Conservation (phyloP, 2,113 vertebrate species). For the Tetrao urogallus region DNA sequence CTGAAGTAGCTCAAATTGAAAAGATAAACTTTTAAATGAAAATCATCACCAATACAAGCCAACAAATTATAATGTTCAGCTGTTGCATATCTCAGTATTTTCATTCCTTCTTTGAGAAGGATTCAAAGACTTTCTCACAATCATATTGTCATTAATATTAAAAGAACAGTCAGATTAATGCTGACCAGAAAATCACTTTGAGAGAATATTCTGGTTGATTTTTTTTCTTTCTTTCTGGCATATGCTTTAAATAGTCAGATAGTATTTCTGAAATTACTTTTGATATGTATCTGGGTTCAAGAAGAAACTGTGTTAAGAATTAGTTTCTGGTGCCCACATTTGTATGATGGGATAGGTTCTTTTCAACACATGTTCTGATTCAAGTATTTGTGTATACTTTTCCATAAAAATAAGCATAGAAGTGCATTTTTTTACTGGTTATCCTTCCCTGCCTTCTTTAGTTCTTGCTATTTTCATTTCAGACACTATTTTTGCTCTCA, state of each 20-base stretch:
- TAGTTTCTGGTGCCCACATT: background rate
- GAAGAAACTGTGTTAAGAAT: background rate
- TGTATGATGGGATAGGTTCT: background rate
- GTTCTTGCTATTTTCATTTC: background rate
- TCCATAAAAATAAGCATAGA: background rate
- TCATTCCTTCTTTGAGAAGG: conserved; percentile 28
- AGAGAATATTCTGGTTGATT: background rate
- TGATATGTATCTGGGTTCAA: background rate
- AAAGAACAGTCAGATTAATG: background rate
- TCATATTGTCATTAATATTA: background rate
- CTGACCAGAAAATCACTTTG: background rate
- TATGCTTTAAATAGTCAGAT: background rate
- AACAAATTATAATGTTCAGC: background rate
- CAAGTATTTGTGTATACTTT: background rate
- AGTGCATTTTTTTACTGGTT: background rate
- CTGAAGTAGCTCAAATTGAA: background rate
- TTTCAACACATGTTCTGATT: background rate
- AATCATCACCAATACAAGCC: background rate
- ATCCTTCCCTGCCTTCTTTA: background rate
- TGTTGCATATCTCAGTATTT: background rate
- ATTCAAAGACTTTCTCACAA: conserved; percentile 6
- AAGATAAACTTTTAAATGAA: background rate
- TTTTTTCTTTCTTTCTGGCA: background rate
- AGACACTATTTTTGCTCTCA: background rate
- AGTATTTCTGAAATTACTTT: background rate